Conservation (phyloP, 2,797 vertebrate genomes). For the Scomberomorus guttatus region DNA sequence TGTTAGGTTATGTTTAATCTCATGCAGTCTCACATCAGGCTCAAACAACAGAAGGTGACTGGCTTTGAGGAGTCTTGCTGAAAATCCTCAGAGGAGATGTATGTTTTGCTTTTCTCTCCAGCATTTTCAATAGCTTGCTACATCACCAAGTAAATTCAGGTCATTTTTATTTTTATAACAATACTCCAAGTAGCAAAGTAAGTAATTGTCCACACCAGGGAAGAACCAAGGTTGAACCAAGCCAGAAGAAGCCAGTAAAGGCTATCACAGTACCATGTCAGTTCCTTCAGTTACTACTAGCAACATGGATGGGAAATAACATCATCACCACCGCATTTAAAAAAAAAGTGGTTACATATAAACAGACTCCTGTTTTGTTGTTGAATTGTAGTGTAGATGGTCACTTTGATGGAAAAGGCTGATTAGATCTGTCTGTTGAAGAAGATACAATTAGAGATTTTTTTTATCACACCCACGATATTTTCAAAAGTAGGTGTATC, state of each 20-base stretch:
- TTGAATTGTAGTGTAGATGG: no score
- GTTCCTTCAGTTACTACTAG: no score
- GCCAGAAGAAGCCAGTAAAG: background rate
- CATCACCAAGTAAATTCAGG: conserved; percentile 16
- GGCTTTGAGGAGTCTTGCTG: conserved; percentile 1
- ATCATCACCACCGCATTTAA: no score
- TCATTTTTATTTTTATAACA: conserved; percentile 11
- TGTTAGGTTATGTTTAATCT: conserved; percentile 6
- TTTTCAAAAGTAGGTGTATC: background rate
- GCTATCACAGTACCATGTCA: no score
- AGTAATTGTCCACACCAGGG: background rate
- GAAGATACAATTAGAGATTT: background rate
- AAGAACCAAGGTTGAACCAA: no score
- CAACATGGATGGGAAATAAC: no score
- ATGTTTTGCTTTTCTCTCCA: background rate
- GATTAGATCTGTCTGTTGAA: background rate
- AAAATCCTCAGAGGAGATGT: background rate
- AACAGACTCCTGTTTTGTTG: background rate
- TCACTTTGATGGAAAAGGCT: background rate
- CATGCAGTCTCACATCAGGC: background rate
- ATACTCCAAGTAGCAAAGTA: background rate
- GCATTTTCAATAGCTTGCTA: background rate
- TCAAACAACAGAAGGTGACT: background rate
- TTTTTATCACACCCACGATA: background rate
- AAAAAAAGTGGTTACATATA: no score